Evolutionary conservation across 2,113 vertebrate species (phyloP).

Genomic region (Abramis brama): DNA sequence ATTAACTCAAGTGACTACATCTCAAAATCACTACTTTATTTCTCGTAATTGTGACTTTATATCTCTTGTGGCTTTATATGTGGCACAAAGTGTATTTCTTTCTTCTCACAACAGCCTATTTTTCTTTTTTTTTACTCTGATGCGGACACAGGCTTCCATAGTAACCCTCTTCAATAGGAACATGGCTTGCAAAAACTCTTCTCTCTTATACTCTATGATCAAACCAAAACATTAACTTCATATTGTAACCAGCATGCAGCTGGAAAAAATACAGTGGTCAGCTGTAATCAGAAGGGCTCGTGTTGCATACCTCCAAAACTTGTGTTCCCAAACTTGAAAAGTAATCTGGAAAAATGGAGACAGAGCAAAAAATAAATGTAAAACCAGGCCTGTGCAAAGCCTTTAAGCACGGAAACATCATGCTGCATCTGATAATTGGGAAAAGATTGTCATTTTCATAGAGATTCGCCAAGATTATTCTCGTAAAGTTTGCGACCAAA

Average conservation of each 20-base stretch:
- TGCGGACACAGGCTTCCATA: neutral
- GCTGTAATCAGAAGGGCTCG: neutral
- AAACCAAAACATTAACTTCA: constrained; percentile 42
- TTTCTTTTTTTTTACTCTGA: neutral
- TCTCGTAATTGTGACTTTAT: neutral
- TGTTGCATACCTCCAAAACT: constrained; percentile 41
- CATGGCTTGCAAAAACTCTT: neutral
- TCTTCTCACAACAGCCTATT: neutral
- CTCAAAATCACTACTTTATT: neutral
- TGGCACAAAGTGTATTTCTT: neutral
- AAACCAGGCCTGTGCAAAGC: neutral
- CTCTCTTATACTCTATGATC: constrained; percentile 39
- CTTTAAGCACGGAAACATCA: neutral
- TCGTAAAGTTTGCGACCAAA: neutral
- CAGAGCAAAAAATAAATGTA: constrained; percentile 50
- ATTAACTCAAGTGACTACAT: too few species aligned
- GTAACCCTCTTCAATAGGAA: neutral
- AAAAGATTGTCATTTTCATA: neutral
- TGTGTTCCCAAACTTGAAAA: constrained; percentile 8
- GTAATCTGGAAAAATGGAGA: constrained; percentile 62
- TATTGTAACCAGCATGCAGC: constrained; percentile 44
- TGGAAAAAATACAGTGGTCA: constrained; percentile 49
- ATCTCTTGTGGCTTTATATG: neutral
- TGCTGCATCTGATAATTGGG: neutral
- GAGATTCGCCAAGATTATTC: constrained; percentile 4